Evolutionary conservation across 2,113 vertebrate genomes (phyloP).

Genomic region (Indri indri): DNA sequence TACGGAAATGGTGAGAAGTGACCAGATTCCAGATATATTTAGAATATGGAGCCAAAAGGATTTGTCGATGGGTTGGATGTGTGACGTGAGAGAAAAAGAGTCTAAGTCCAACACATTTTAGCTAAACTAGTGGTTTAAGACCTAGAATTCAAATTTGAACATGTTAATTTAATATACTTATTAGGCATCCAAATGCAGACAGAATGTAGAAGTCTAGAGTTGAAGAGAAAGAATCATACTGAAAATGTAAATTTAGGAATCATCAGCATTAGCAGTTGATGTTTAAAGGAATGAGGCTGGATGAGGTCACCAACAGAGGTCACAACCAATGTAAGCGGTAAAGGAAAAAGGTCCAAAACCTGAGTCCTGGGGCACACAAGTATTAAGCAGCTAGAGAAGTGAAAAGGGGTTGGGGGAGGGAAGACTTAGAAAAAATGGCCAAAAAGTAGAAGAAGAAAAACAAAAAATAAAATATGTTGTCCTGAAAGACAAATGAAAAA

Average conservation of each 20-base stretch:
- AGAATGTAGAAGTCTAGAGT: background rate
- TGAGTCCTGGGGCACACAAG: background rate
- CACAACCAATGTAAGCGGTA: background rate
- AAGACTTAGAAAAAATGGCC: background rate
- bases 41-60: background rate
- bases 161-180: background rate
- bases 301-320: background rate
- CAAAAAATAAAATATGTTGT: background rate
- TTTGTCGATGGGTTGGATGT: background rate
- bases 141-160: background rate
- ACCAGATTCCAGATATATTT: background rate
- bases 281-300: background rate
- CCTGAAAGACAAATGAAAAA: conserved; percentile 3
- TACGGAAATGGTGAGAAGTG: background rate
- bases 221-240: background rate
- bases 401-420: too few relatives aligned
- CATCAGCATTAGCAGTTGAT: background rate
- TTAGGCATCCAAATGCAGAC: background rate
- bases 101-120: background rate
- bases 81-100: background rate
- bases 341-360: background rate
- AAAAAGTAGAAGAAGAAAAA: too few relatives aligned
- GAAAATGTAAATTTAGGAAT: background rate
- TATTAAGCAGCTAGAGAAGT: background rate
- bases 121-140: background rate